Evolutionary conservation across 2,797 vertebrate genomes (phyloP), one percentile per base, ranked within the genome.

Genomic region (Scyliorhinus canicula): DNA sequence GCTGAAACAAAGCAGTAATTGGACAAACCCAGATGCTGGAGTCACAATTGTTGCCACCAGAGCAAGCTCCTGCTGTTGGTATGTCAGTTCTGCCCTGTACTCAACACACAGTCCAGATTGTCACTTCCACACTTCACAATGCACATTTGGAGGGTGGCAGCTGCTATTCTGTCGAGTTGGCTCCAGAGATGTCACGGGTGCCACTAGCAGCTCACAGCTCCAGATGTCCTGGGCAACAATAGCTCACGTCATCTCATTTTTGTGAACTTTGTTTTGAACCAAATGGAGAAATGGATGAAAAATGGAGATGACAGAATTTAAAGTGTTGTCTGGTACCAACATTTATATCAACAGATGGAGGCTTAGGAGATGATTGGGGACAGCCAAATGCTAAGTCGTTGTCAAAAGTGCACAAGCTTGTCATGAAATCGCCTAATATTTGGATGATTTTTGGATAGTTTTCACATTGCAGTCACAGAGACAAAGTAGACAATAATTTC

Each of bases 221-320:
- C 84, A 86, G 84, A 86, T 86, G 47, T 86, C 84, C 84, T 35
- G 84, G 84, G 50, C 26, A 86, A 86, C 84, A 52, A 5, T 55
- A 86, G 31, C 85, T 50, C 14, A 57, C 35, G 12, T 88, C 52
- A 11, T 26, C 12, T 57, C 31, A 35, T 57, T 88, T 35, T 88
- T 88, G 1, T 63, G 11, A 44, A 21, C 57, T 90, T 52, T 24
- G 40, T 9, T 91, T 65, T 44, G 4, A 91, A 91, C 47, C 57
- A 63, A 63, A 44, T 91, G 24, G 69, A 35, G 31, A 74, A 74
- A 55, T 55, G 26, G 52, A 31, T 88, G 52, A 88, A 88, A 55
- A 88, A 57, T 88, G 11, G 50, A n/a, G 85, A 35, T 16, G 31
- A 55, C 11, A 57, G 52, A 88, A 55, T 35, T 35, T 35, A 35